These are phyloP conservation scores for Asobara japonica DNA, from an alignment of 1,140 invertebrate species.

Conservation along the genomic window DNA sequence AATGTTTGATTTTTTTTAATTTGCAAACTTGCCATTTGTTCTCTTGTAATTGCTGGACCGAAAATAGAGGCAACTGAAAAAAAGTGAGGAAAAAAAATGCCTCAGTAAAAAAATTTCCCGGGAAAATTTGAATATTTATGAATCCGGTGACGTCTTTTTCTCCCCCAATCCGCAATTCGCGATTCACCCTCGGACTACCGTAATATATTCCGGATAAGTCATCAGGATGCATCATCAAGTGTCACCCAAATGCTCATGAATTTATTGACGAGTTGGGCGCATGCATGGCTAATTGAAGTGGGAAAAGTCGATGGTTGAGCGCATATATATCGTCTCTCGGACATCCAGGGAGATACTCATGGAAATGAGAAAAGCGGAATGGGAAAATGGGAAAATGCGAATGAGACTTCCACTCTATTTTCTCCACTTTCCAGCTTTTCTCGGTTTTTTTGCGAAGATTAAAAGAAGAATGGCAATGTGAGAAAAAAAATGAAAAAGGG, in stretches of 20 bases:
- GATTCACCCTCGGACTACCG: too few species aligned
- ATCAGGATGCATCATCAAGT: background rate
- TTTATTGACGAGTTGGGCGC: background rate
- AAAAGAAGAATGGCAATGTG: background rate
- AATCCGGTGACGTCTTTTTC: too few species aligned
- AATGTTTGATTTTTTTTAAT: too few species aligned
- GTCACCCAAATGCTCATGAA: background rate
- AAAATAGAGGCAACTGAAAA: too few species aligned
- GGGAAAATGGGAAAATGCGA: background rate
- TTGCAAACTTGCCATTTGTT: too few species aligned
- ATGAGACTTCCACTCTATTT: constrained; percentile 6
- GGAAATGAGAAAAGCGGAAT: constrained; percentile 8
- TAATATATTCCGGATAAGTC: too few species aligned
- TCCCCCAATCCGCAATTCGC: too few species aligned
- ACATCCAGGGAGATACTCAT: constrained; percentile 8
- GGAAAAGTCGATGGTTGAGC: background rate
- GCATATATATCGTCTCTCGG: background rate
- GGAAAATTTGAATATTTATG: too few species aligned
- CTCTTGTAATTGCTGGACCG: too few species aligned
- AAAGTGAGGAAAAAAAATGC: too few species aligned
- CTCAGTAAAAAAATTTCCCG: too few species aligned
- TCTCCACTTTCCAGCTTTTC: background rate
- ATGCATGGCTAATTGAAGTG: background rate
- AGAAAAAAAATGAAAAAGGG: background rate
- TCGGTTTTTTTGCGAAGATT: background rate